Percentiles rank a stretch among this genome's conserved stretches.
Evolutionary conservation across 1,140 invertebrate species (phyloP).

Genomic region (Temnothorax longispinosus): DNA sequence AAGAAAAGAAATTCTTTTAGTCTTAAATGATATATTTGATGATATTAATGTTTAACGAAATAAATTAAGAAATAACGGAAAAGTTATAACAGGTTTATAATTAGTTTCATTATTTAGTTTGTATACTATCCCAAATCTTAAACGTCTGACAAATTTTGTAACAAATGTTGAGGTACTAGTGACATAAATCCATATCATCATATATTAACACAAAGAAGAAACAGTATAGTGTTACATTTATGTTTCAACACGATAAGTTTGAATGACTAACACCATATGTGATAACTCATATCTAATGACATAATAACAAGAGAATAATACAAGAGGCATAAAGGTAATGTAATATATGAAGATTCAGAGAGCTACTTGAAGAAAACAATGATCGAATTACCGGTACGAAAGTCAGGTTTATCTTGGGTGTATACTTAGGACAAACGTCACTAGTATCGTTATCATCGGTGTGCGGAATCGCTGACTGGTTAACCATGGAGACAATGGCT

Average conservation of each 20-base stretch:
- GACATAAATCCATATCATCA: not conserved
- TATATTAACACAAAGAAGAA: not conserved
- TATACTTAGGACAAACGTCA: conserved; percentile 87
- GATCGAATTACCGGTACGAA: conserved; percentile 86
- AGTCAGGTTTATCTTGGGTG: conserved; percentile 85
- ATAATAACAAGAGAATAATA: not conserved
- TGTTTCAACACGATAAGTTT: not conserved
- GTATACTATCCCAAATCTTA: not conserved
- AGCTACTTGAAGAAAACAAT: not conserved
- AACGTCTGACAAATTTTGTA: not conserved
- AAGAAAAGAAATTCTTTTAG: not conserved
- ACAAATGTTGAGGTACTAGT: not conserved
- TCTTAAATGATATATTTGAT: not conserved
- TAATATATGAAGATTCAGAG: not conserved
- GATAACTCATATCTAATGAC: conserved; percentile 16
- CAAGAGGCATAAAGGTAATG: not conserved
- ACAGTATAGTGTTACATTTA: not conserved
- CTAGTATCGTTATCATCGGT: conserved; percentile 85
- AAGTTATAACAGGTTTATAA: not conserved
- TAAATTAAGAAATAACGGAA: not conserved
- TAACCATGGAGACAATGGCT: conserved; percentile 97
- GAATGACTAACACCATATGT: not conserved
- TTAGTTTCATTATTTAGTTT: conserved; percentile 4
- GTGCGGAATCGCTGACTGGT: conserved; percentile 89
- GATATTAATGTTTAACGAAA: conserved; percentile 2